These are phyloP conservation scores for Oreochromis grahami DNA, from an alignment of 2,797 vertebrate genomes.

Conservation along the genomic window DNA sequence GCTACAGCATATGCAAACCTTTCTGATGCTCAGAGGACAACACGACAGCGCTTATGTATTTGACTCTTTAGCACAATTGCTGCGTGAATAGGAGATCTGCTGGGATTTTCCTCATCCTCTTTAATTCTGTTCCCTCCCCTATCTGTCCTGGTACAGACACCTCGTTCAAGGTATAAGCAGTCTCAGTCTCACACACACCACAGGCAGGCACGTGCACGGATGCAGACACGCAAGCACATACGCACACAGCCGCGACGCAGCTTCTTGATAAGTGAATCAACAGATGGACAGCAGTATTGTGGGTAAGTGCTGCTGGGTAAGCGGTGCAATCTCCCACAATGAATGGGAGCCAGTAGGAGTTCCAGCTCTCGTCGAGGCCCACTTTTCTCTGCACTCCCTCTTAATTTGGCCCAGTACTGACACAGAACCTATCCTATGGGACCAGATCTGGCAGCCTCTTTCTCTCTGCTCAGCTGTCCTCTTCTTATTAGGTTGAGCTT, in stretches of 20 bases:
- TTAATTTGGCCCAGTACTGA: slow-evolving; percentile 73
- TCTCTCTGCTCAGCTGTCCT: slow-evolving; percentile 54
- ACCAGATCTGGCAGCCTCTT: slow-evolving; percentile 45
- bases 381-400: slow-evolving; percentile 56
- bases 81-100: slow-evolving; percentile 39
- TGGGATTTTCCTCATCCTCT: slow-evolving; percentile 53
- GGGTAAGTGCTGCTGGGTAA: slow-evolving; percentile 55
- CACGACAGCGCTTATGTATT: slow-evolving; percentile 13
- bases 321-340: slow-evolving; percentile 55
- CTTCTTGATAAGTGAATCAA: slow-evolving; percentile 65
- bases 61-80: slow-evolving; percentile 35
- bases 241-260: background rate
- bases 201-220: background rate
- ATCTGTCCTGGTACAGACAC: slow-evolving; percentile 55
- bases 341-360: slow-evolving; percentile 56
- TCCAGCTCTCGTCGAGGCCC: slow-evolving; percentile 34
- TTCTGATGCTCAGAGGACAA: slow-evolving; percentile 18
- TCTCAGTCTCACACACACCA: slow-evolving; percentile 3
- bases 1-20: background rate
- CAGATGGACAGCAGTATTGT: slow-evolving; percentile 69
- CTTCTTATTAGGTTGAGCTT: slow-evolving; percentile 56
- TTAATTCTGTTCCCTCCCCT: slow-evolving; percentile 51
- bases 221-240: background rate
- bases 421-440: slow-evolving; percentile 52
- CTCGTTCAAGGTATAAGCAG: slow-evolving; percentile 39